phyloP scores from a whole-genome alignment of 2,113 vertebrate genomes.

The Trochalopteron elliotii region DNA sequence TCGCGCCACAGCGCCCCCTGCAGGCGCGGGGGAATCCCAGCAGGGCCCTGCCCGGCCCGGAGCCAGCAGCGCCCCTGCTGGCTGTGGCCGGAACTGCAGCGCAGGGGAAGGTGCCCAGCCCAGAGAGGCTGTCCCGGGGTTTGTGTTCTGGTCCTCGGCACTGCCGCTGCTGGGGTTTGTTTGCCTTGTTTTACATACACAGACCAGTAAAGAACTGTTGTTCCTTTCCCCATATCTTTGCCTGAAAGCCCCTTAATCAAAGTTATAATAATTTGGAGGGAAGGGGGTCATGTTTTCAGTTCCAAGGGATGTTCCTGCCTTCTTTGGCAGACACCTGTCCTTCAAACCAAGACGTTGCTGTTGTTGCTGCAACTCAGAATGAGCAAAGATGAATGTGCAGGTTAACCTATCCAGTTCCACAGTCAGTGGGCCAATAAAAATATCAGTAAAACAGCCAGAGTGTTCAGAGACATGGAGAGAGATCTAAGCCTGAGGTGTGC shows the following conservation, averaged over 20 bases:
- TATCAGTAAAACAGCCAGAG: not conserved
- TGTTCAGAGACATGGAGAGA: not conserved
- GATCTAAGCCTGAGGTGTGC: not conserved
- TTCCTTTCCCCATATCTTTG: accelerated
- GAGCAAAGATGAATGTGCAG: not conserved
- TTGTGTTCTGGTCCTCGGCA: accelerated
- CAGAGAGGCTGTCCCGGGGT: not conserved
- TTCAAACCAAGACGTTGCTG: not conserved
- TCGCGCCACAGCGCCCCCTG: not conserved
- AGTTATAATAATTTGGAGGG: not conserved
- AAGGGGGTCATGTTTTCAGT: not conserved
- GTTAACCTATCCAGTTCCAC: not conserved
- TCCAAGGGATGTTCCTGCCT: not conserved
- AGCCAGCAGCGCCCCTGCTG: not conserved
- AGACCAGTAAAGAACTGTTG: accelerated
- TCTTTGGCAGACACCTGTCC: not conserved
- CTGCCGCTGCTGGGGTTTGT: not conserved
- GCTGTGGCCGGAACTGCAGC: not conserved
- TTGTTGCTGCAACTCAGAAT: not conserved
- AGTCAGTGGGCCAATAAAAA: not conserved
- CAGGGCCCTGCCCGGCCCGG: not conserved
- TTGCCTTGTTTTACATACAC: not conserved
- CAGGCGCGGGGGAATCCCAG: not conserved
- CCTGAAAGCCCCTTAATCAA: accelerated
- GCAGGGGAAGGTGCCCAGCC: not conserved